A percentile compares a stretch with the other conserved stretches of the same genome.
Conservation (phyloP, 1,140 invertebrate genomes). For the Leguminivora glycinivorella region DNA sequence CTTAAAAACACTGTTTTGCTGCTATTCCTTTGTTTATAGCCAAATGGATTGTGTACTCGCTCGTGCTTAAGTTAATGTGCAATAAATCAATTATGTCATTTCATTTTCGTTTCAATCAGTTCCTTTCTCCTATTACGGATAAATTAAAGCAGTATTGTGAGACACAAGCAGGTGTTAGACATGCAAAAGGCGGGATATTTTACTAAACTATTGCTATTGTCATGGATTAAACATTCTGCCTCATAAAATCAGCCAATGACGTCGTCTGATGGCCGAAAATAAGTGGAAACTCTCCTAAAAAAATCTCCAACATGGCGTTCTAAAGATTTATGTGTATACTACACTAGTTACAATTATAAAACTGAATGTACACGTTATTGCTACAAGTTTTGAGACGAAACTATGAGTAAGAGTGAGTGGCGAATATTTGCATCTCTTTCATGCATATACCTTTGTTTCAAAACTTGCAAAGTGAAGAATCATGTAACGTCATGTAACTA, state of each 20-base stretch:
- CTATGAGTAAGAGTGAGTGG: no score
- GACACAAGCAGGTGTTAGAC: not conserved
- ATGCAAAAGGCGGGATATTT: slow-evolving; percentile 9
- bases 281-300: no score
- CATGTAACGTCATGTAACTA: no score
- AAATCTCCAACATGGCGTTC: no score
- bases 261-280: no score
- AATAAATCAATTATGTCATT: slow-evolving; percentile 25
- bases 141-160: not conserved
- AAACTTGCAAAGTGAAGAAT: no score
- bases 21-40: not conserved
- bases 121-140: not conserved
- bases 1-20: not conserved
- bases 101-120: not conserved
- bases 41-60: slow-evolving; percentile 4
- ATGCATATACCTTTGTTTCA: no score
- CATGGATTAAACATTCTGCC: not conserved
- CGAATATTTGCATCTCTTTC: no score
- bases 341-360: no score
- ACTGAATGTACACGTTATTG: no score
- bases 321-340: no score
- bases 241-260: not conserved
- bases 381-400: no score
- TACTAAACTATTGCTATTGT: not conserved
- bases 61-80: slow-evolving; percentile 12